These are phyloP conservation scores for Acinonyx jubatus DNA, from an alignment of 2,113 vertebrate species.

Conservation along the genomic window DNA sequence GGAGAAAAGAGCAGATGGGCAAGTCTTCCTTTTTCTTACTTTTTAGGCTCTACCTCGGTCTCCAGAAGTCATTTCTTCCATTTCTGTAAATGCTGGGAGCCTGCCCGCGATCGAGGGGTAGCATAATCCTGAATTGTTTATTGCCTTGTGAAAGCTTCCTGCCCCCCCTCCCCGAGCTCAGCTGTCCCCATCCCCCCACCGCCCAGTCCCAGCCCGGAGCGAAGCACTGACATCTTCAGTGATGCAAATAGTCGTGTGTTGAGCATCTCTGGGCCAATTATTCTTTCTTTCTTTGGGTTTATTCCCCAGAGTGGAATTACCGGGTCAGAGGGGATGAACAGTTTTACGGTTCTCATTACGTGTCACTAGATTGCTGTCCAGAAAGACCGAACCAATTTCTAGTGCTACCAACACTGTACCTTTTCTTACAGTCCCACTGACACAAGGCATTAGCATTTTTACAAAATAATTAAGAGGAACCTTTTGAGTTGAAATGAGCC, in stretches of 20 bases:
- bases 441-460: conserved; percentile 8
- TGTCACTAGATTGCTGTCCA: conserved; percentile 66
- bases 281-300: conserved; percentile 59
- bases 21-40: not conserved
- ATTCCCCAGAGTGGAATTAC: conserved; percentile 74
- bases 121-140: not conserved
- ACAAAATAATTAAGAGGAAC: conserved; percentile 31
- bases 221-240: not conserved
- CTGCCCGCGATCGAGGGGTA: not conserved
- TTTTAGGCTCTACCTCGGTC: not conserved
- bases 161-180: not conserved
- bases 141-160: conserved; percentile 26
- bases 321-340: conserved; percentile 68
- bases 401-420: not conserved
- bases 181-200: not conserved
- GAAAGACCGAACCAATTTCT: conserved; percentile 71
- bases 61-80: conserved; percentile 36
- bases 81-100: conserved; percentile 26
- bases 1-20: not conserved
- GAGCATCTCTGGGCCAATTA: conserved; percentile 63
- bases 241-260: conserved; percentile 38
- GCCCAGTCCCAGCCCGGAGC: not conserved
- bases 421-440: not conserved
- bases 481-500: conserved; percentile 35
- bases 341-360: conserved; percentile 67